Conservation (phyloP, 1,140 invertebrate genomes). For the Drosophila santomea region DNA sequence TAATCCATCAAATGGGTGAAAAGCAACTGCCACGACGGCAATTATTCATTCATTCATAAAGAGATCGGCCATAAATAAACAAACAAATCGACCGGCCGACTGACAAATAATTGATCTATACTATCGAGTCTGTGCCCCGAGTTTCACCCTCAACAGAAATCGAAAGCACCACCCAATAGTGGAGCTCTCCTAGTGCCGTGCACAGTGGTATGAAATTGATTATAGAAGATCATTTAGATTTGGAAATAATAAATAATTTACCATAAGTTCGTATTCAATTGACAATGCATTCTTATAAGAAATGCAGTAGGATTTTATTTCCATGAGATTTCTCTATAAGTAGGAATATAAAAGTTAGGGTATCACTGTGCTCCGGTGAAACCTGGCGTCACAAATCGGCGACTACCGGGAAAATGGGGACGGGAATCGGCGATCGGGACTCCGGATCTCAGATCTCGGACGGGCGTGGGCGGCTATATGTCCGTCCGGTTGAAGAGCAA, state of each 20-base stretch:
- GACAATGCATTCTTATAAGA: too few species aligned
- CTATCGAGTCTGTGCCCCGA: slow-evolving; percentile 28
- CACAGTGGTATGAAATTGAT: slow-evolving; percentile 4
- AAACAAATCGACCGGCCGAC: slow-evolving; percentile 66
- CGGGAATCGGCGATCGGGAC: slow-evolving; percentile 7
- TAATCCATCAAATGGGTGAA: slow-evolving; percentile 65
- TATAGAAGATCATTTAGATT: not conserved
- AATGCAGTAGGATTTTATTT: too few species aligned
- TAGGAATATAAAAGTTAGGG: too few species aligned
- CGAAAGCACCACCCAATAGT: slow-evolving; percentile 4
- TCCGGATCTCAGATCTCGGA: slow-evolving; percentile 20
- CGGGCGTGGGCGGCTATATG: slow-evolving; percentile 30
- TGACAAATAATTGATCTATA: slow-evolving; percentile 79
- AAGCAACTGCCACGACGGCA: slow-evolving; percentile 51
- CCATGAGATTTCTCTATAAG: too few species aligned
- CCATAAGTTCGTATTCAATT: not conserved
- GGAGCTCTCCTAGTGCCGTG: not conserved
- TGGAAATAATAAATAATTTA: too few species aligned
- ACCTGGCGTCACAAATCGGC: slow-evolving; percentile 42
- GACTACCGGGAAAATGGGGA: not conserved
- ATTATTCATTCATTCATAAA: slow-evolving; percentile 82
- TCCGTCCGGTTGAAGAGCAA: slow-evolving; percentile 37
- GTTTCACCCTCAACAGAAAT: slow-evolving; percentile 5
- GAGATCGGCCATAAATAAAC: slow-evolving; percentile 71
- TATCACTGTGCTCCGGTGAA: not conserved